A percentile compares a stretch with the other conserved stretches of the same genome.
These are phyloP conservation scores for Acanthiza pusilla DNA, from an alignment of 2,797 vertebrate species.

Conservation along the genomic window DNA sequence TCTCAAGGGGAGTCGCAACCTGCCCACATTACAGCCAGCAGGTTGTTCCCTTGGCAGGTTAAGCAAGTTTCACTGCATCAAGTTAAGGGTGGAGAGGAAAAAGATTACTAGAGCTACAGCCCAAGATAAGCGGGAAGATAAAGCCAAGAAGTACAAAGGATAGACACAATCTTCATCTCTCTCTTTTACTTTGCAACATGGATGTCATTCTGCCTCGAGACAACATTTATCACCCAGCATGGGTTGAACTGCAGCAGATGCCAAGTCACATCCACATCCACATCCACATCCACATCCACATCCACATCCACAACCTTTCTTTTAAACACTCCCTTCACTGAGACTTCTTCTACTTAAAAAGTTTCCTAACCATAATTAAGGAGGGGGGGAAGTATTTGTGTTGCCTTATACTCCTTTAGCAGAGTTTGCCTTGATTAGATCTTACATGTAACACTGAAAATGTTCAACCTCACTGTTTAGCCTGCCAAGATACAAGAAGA, in stretches of 20 bases:
- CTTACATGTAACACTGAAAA: slow-evolving; percentile 26
- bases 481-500: slow-evolving; percentile 40
- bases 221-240: slow-evolving; percentile 3
- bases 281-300: no score
- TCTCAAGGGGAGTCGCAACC: background rate
- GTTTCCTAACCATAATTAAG: background rate
- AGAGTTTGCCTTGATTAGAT: slow-evolving; percentile 36
- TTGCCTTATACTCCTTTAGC: slow-evolving; percentile 16
- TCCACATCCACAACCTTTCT: background rate
- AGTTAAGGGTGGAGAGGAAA: slow-evolving; percentile 47
- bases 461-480: slow-evolving; percentile 4
- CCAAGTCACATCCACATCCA: slow-evolving; percentile 4
- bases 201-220: slow-evolving; percentile 28
- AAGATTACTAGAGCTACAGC: slow-evolving; percentile 38
- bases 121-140: slow-evolving; percentile 25
- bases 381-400: background rate
- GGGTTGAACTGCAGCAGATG: slow-evolving; percentile 8
- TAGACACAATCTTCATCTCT: slow-evolving; percentile 34
- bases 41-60: slow-evolving; percentile 44
- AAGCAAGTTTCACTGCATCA: slow-evolving; percentile 38
- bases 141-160: slow-evolving; percentile 25
- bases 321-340: background rate
- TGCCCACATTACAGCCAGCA: slow-evolving; percentile 12
- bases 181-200: slow-evolving; percentile 23
- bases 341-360: background rate